Evolutionary conservation across 1,140 invertebrate genomes (phyloP).

Genomic region (Rhynchophorus ferrugineus): DNA sequence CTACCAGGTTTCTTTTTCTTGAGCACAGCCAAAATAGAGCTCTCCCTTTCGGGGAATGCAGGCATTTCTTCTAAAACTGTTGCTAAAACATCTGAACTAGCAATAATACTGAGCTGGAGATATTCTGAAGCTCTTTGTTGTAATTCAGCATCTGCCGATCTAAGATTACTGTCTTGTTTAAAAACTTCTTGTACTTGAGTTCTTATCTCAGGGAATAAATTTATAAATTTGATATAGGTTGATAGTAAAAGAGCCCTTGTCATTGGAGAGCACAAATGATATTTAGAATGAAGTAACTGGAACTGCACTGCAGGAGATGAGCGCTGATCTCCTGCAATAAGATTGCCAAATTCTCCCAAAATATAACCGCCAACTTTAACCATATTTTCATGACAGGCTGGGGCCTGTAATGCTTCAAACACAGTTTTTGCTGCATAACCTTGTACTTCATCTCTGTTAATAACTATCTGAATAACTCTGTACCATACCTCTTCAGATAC

Average conservation of each 20-base stretch:
- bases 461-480: slow-evolving; percentile 98
- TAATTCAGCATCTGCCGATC: slow-evolving; percentile 95
- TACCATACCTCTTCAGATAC: slow-evolving; percentile 99
- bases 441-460: slow-evolving; percentile 98
- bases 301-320: slow-evolving; percentile 95
- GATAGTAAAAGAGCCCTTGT: slow-evolving; percentile 93
- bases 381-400: slow-evolving; percentile 99
- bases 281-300: slow-evolving; percentile 95
- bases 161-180: slow-evolving; percentile 89
- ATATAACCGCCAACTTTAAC: slow-evolving; percentile 99
- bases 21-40: slow-evolving; percentile 92
- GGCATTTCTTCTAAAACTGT: slow-evolving; percentile 99
- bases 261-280: slow-evolving; percentile 94
- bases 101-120: slow-evolving; percentile 91
- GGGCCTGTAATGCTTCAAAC: slow-evolving; percentile 96
- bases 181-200: slow-evolving; percentile 94
- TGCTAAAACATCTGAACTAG: slow-evolving; percentile 94
- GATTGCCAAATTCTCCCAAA: slow-evolving; percentile 98
- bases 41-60: slow-evolving; percentile 97
- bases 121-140: slow-evolving; percentile 99
- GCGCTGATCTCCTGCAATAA: slow-evolving; percentile 96
- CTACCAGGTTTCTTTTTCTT: slow-evolving; percentile 97
- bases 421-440: slow-evolving; percentile 99
- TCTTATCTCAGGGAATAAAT: slow-evolving; percentile 98
- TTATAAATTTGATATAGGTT: slow-evolving; percentile 99